Base-by-base conservation (phyloP, 2,797 vertebrate species). In the Allobates femoralis region DNA sequence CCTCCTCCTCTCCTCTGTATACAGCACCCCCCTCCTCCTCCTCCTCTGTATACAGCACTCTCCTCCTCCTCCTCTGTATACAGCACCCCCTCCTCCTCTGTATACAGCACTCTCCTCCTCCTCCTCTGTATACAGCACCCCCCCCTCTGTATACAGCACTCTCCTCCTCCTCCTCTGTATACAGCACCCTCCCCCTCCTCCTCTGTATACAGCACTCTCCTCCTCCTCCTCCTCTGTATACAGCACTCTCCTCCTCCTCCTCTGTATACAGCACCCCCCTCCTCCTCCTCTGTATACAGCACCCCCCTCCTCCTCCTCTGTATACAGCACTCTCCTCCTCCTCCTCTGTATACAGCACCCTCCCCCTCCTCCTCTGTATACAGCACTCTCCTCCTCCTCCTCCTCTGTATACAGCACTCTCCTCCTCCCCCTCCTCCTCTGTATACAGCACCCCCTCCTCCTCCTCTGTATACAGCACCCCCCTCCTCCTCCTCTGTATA, bases 381-480 rank as follows among this genome's bases (percentile, higher is more conserved):
- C n/a, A 28, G 10, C 21, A 5, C 74, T 7, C 19, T 1, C 12
- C 0, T 0, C 28, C 41, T 26, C 11, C 11, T 11, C n/a, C n/a
- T 2, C 58, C 58, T 10, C 23, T 0, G 12, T 60, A 60, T 62
- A 62, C 58, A 10, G n/a, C 16, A 19, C 58, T 11, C 1, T 0
- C 1, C 2, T n/a, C 58, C 11, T 10, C n/a, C n/a, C n/a, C 1
- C 23, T n/a, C 58, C n/a, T n/a, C n/a, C n/a, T n/a, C 2, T 0
- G 14, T 28, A 62, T 28, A 62, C 58, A 10, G n/a, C 8, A 3
- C 58, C 11, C n/a, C 58, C n/a, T 0, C 7, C 12, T 28, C 21
- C 18, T 8, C 16, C 14, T 7, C n/a, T 1, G 4, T 51, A 41
- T 10, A 26, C 18, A 51, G 5, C 15, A 15, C 26, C 21, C 15